Percentiles rank a stretch among this genome's conserved stretches.
These are phyloP conservation scores for Ariopsis seemanni DNA, from an alignment of 2,113 vertebrate genomes.

Conservation along the genomic window DNA sequence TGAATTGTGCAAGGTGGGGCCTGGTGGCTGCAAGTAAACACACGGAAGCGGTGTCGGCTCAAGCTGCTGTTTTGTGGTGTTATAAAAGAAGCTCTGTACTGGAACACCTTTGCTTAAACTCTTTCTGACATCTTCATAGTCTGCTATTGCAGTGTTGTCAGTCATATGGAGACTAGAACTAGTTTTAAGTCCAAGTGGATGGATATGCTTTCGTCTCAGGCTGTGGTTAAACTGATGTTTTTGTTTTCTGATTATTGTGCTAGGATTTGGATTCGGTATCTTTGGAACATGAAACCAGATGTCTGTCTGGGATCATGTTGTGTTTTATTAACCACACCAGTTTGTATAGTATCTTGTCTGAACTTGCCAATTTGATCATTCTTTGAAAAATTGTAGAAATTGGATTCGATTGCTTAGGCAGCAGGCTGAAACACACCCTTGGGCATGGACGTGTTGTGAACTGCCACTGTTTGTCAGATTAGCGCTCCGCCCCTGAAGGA, in stretches of 20 bases:
- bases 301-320: neutral
- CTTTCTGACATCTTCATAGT: neutral
- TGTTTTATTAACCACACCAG: neutral
- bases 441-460: conserved; percentile 21
- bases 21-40: conserved; percentile 55
- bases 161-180: neutral
- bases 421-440: neutral
- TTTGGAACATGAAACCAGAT: neutral
- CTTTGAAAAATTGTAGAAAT: neutral
- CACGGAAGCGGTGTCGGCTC: conserved; percentile 33
- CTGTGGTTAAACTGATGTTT: neutral
- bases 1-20: conserved; percentile 62
- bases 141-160: neutral
- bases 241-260: neutral
- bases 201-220: conserved; percentile 1
- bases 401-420: conserved; percentile 9
- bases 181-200: neutral
- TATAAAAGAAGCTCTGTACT: neutral
- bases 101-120: conserved; percentile 15
- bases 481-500: conserved; percentile 2
- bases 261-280: neutral
- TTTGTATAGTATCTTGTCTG: conserved; percentile 1
- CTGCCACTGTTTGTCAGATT: neutral
- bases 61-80: conserved; percentile 5
- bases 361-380: neutral